Base-by-base conservation (phyloP, 2,888 invertebrate genomes). In the Antheraea assamensis region DNA sequence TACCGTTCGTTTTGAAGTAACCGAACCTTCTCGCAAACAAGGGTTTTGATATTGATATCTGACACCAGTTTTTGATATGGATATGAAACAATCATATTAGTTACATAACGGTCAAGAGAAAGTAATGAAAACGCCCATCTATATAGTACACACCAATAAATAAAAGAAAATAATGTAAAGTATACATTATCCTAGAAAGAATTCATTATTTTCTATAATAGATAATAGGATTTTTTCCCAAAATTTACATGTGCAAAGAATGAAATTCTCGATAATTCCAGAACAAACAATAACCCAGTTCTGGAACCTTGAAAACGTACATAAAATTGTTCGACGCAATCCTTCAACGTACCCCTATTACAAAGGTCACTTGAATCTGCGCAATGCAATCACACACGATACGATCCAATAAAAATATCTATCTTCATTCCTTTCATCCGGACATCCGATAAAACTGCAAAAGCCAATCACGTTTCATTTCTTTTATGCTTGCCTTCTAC, bases 361-460 rank as follows among this genome's bases (percentile, higher is more conserved):
- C 61, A 21, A 15, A 27, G 30, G 27, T 64, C 61, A 30, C 17
- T 30, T 30, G 61, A 61, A 27, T 27, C 17, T 21, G 30, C 27
- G 27, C 24, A 61, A 61, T 27, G 61, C 61, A 64, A 64, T 64
- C 61, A 64, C 61, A 64, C 61, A n/a, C 30, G 30, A 27, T 30
- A 64, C 61, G 30, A 17, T 30, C 30, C 27, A 64, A 64, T 30
- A 64, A 64, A 30, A 64, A 30, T 30, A 64, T 64, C 61, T 58
- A 10, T 58, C 61, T 30, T 64, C 30, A 19, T 64, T 64, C 19
- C 30, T 64, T 17, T 64, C 61, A 7, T 17, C 30, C 61, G 27
- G 61, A 64, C 61, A 64, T 30, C 61, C 27, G 30, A 64, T 64
- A 64, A 64, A 64, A 64, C 27, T 27, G 30, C 17, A 19, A 21